These are phyloP conservation scores for Ericerus pela DNA, from an alignment of 1,140 invertebrate species.

Conservation along the genomic window DNA sequence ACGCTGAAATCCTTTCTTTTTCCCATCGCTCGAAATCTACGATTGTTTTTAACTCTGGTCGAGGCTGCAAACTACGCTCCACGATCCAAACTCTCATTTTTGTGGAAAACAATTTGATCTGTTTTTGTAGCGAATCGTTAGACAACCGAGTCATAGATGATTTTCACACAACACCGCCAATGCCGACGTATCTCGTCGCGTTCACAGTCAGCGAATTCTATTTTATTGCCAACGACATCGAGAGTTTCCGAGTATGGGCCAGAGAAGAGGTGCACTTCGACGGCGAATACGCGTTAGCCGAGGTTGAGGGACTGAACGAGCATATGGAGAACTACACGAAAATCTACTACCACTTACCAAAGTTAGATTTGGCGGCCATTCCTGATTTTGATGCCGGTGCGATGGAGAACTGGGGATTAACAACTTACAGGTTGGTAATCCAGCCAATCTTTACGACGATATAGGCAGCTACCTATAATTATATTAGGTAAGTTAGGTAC, in stretches of 20 bases:
- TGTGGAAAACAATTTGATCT: too few relatives aligned
- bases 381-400: conserved; percentile 66
- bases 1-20: too few relatives aligned
- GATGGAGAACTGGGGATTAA: conserved; percentile 69
- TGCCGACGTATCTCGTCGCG: conserved; percentile 63
- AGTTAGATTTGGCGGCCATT: conserved; percentile 49
- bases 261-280: conserved; percentile 42
- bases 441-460: background rate
- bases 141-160: conserved; percentile 58
- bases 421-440: conserved; percentile 37
- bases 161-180: conserved; percentile 57
- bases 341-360: conserved; percentile 25
- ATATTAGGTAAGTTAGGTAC: too few relatives aligned
- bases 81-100: too few relatives aligned
- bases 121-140: background rate
- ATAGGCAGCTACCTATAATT: too few relatives aligned
- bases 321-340: conserved; percentile 20
- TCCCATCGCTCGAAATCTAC: too few relatives aligned
- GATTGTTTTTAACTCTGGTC: too few relatives aligned
- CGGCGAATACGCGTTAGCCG: conserved; percentile 30
- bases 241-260: conserved; percentile 38
- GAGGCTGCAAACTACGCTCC: too few relatives aligned
- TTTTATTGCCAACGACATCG: background rate
- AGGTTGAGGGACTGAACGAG: conserved; percentile 28
- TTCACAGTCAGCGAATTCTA: conserved; percentile 52